These are phyloP conservation scores for Mythimna lalbum DNA, from an alignment of 2,888 invertebrate species.

Conservation along the genomic window DNA sequence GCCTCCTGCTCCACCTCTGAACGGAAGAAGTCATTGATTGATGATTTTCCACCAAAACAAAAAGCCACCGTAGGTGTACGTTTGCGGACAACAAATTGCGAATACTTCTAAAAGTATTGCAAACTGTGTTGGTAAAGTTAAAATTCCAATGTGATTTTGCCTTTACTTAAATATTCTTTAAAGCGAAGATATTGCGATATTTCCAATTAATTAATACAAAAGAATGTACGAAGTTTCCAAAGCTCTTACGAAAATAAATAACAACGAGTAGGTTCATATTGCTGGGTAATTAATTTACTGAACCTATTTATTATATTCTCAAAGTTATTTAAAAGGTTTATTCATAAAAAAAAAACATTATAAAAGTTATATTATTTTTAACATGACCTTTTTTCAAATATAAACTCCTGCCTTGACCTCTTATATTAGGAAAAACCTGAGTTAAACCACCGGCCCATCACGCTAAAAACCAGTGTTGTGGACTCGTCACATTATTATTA, in stretches of 20 bases:
- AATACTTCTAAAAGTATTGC: too few species aligned
- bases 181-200: conserved; percentile 5
- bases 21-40: too few species aligned
- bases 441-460: too few species aligned
- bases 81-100: too few species aligned
- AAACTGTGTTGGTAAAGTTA: neutral
- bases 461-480: too few species aligned
- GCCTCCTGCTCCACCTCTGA: too few species aligned
- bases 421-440: neutral
- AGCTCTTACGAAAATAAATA: conserved; percentile 12
- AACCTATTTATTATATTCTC: neutral
- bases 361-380: neutral
- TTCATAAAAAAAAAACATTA: neutral
- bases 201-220: conserved; percentile 7
- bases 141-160: neutral
- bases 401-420: neutral
- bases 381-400: neutral
- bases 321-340: conserved; percentile 2
- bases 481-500: too few species aligned
- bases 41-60: too few species aligned
- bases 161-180: neutral
- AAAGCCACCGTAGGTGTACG: too few species aligned
- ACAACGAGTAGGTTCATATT: neutral
- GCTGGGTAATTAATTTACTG: conserved; percentile 4
- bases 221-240: conserved; percentile 4